Percentiles rank a stretch among this genome's conserved stretches.
phyloP scores from a whole-genome alignment of 1,140 invertebrate genomes.

The Telenomus remus region DNA sequence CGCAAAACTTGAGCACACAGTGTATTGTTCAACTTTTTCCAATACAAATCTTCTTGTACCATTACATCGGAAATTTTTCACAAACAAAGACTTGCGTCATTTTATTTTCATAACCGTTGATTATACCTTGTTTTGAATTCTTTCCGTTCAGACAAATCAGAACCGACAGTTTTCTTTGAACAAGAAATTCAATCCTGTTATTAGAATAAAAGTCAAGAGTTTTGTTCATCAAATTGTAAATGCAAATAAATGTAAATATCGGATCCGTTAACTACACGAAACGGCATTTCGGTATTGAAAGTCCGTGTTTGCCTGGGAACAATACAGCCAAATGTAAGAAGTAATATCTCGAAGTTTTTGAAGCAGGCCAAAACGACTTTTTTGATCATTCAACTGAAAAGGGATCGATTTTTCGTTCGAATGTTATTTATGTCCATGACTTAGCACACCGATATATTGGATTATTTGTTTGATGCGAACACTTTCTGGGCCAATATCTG shows the following conservation, averaged over 20 bases:
- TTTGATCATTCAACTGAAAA: slow-evolving; percentile 23
- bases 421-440: slow-evolving; percentile 33
- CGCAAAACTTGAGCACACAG: too few species aligned
- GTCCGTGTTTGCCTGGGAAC: slow-evolving; percentile 32
- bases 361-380: slow-evolving; percentile 6
- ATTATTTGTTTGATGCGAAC: slow-evolving; percentile 41
- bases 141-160: too few species aligned
- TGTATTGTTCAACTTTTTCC: too few species aligned
- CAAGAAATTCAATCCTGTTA: too few species aligned
- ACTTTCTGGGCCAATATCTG: slow-evolving; percentile 37
- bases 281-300: slow-evolving; percentile 14
- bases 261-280: slow-evolving; percentile 15
- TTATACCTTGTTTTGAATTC: too few species aligned
- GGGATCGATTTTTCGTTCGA: slow-evolving; percentile 31
- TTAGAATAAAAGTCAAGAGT: too few species aligned
- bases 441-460: slow-evolving; percentile 37
- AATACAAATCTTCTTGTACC: too few species aligned
- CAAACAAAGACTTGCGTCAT: too few species aligned
- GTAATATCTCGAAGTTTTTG: slow-evolving; percentile 28
- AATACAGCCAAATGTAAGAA: slow-evolving; percentile 17
- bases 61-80: too few species aligned
- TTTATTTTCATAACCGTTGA: too few species aligned
- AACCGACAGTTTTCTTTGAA: too few species aligned
- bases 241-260: slow-evolving; percentile 26
- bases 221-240: too few species aligned